Evolutionary conservation across 2,113 vertebrate genomes (phyloP).

Genomic region (Delphinus delphis): DNA sequence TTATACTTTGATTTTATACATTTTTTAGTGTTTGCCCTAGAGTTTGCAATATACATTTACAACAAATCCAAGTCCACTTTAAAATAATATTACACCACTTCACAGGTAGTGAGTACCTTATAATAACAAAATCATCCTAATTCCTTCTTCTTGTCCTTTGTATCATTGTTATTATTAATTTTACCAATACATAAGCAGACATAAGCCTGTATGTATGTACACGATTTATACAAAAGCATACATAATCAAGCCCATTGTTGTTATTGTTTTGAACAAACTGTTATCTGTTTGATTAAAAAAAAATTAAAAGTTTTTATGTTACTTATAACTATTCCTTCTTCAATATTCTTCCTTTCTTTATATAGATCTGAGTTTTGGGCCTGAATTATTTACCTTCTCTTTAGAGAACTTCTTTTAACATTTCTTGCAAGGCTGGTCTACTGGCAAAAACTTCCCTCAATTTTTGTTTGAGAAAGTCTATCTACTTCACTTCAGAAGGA

Average conservation of each 20-base stretch:
- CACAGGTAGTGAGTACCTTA: background rate
- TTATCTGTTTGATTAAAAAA: background rate
- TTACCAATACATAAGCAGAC: background rate
- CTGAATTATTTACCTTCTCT: background rate
- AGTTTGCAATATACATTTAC: background rate
- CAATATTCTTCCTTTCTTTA: background rate
- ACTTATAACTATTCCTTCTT: background rate
- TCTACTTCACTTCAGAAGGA: background rate
- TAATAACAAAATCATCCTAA: background rate
- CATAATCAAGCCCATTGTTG: background rate
- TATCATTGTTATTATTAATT: background rate
- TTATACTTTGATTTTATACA: background rate
- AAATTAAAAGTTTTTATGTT: background rate
- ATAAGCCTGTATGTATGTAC: background rate
- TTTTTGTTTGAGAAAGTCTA: background rate
- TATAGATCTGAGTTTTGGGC: background rate
- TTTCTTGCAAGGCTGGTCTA: background rate
- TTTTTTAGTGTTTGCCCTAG: background rate
- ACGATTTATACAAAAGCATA: background rate
- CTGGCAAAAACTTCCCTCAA: background rate
- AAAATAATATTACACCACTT: background rate
- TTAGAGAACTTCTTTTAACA: background rate
- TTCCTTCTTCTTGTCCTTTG: background rate
- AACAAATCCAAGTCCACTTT: background rate
- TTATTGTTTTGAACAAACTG: background rate